Evolutionary conservation across 2,113 vertebrate genomes (phyloP).

Genomic region (Onychorhynchus coronatus): DNA sequence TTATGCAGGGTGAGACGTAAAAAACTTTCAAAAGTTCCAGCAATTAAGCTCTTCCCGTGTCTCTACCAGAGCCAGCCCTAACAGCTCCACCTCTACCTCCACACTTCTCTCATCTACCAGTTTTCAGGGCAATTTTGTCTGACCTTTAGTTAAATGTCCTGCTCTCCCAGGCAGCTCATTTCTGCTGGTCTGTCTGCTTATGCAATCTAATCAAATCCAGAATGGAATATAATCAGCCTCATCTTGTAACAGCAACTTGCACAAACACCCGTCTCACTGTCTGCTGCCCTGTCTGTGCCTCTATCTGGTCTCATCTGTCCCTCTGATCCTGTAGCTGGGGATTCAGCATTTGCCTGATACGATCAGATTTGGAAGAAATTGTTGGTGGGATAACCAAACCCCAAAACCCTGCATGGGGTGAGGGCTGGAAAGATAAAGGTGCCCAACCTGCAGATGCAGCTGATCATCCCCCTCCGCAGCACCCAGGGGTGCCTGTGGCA

Average conservation of each 20-base stretch:
- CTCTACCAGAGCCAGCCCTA: neutral
- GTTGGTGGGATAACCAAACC: rapidly evolving
- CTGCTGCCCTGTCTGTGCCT: conserved; percentile 17
- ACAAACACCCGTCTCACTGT: neutral
- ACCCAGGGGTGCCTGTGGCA: rapidly evolving
- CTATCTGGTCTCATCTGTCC: neutral
- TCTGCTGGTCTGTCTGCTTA: conserved; percentile 61
- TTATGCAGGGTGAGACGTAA: neutral
- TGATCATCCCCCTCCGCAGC: neutral
- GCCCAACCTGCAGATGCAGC: neutral
- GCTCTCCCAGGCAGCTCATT: conserved; percentile 56
- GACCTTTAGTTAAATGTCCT: conserved; percentile 69
- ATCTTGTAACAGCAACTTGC: conserved; percentile 33
- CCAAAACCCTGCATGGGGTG: neutral
- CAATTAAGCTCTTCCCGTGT: neutral
- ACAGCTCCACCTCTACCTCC: conserved; percentile 5
- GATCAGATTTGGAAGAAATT: neutral
- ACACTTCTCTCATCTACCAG: neutral
- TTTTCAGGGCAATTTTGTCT: conserved; percentile 61
- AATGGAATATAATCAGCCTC: conserved; percentile 62
- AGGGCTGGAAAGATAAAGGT: neutral
- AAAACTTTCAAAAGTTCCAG: neutral
- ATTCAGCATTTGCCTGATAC: neutral
- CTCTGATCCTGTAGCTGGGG: neutral
- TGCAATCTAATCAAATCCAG: conserved; percentile 62